Evolutionary conservation across 2,113 vertebrate genomes (phyloP).

Genomic region (Myrmecophaga tridactyla): DNA sequence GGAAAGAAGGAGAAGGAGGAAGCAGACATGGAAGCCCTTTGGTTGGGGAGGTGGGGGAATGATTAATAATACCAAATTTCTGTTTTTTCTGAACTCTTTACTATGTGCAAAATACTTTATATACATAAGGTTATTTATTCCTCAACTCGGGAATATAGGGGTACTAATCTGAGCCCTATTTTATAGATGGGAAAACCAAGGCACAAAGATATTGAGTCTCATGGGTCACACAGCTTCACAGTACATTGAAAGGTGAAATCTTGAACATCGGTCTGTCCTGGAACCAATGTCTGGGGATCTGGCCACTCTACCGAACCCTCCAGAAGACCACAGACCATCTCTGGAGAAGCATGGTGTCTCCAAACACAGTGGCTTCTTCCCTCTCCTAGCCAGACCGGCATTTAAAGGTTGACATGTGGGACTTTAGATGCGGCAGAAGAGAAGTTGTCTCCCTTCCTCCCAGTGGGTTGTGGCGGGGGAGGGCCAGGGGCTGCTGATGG

Average conservation of each 20-base stretch:
- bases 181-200: neutral
- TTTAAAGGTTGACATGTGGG: neutral
- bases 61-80: neutral
- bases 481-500: neutral
- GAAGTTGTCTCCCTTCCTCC: neutral
- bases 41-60: neutral
- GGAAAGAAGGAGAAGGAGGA: neutral
- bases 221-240: accelerated
- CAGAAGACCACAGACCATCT: neutral
- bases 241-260: accelerated
- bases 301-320: neutral
- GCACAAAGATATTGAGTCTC: too few species aligned
- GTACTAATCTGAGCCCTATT: neutral
- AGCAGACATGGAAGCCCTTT: neutral
- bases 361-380: neutral
- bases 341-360: neutral
- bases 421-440: neutral
- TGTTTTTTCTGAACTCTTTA: neutral
- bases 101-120: neutral
- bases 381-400: neutral
- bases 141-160: neutral
- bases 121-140: neutral
- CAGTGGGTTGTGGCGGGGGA: neutral
- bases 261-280: neutral
- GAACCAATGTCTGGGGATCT: neutral